Percentiles rank a stretch among this genome's conserved stretches.
These are phyloP conservation scores for Sminthopsis crassicaudata DNA, from an alignment of 2,113 vertebrate species.

Conservation along the genomic window DNA sequence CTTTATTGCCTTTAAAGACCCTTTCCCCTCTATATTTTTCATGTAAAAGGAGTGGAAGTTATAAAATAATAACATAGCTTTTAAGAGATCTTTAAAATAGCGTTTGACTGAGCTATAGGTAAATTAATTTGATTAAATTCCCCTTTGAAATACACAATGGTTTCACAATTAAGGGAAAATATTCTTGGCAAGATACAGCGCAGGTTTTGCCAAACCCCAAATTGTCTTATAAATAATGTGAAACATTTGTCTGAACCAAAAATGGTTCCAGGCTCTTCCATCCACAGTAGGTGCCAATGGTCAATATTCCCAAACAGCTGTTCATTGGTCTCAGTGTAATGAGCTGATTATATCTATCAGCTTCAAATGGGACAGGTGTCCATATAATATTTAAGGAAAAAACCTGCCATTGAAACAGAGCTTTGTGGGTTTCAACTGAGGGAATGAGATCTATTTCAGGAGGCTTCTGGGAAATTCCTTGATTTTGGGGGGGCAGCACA, in stretches of 20 bases:
- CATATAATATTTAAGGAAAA: neutral
- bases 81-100: conserved; percentile 46
- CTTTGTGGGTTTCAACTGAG: conserved; percentile 40
- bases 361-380: conserved; percentile 12
- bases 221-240: conserved; percentile 60
- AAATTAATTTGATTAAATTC: conserved; percentile 56
- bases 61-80: conserved; percentile 23
- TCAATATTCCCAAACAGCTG: conserved; percentile 59
- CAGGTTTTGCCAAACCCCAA: conserved; percentile 62
- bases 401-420: neutral
- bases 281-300: conserved; percentile 51
- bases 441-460: conserved; percentile 13
- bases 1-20: neutral
- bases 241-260: conserved; percentile 47
- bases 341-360: conserved; percentile 21
- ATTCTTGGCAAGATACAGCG: conserved; percentile 58
- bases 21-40: conserved; percentile 22
- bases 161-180: conserved; percentile 61
- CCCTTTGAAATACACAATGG: conserved; percentile 51
- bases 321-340: conserved; percentile 26
- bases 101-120: conserved; percentile 40
- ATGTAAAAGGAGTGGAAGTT: neutral
- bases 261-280: conserved; percentile 41
- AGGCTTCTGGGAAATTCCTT: neutral
- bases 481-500: conserved; percentile 8